phyloP scores from a whole-genome alignment of 2,113 vertebrate genomes.

The Chloebia gouldiae region DNA sequence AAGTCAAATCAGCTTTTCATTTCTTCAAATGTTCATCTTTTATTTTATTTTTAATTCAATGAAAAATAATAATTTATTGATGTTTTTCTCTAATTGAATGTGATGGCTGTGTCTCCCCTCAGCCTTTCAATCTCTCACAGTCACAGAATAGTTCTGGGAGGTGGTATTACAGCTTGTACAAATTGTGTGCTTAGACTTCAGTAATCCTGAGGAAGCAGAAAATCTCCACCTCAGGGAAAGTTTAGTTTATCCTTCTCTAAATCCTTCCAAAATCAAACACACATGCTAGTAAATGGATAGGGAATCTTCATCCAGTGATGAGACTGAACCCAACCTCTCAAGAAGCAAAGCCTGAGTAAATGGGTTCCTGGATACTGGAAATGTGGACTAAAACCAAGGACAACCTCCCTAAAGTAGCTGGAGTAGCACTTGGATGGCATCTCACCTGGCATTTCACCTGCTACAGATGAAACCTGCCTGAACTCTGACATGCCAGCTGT shows the following conservation, averaged over 20 bases:
- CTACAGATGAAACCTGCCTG: not conserved
- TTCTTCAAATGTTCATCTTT: not conserved
- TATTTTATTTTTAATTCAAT: not conserved
- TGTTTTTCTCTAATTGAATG: not conserved
- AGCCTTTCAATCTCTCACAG: not conserved
- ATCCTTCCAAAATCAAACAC: not conserved
- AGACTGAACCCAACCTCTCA: not conserved
- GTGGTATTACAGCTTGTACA: not conserved
- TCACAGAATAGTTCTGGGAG: not conserved
- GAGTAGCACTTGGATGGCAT: not conserved
- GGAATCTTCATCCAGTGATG: not conserved
- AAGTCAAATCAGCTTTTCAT: not conserved
- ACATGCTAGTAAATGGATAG: not conserved
- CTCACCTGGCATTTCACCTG: not conserved
- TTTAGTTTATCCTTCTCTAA: not conserved
- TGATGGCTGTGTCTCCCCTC: not conserved
- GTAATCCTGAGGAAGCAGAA: not conserved
- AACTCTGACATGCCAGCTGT: rapidly evolving
- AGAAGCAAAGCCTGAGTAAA: not conserved
- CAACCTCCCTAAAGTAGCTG: not conserved
- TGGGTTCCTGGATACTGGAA: not conserved
- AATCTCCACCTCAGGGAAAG: not conserved
- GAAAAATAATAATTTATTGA: not conserved
- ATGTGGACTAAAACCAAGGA: not conserved
- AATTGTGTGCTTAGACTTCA: not conserved